These are phyloP conservation scores for Rhinoraja longicauda DNA, from an alignment of 2,797 vertebrate genomes.

Conservation along the genomic window DNA sequence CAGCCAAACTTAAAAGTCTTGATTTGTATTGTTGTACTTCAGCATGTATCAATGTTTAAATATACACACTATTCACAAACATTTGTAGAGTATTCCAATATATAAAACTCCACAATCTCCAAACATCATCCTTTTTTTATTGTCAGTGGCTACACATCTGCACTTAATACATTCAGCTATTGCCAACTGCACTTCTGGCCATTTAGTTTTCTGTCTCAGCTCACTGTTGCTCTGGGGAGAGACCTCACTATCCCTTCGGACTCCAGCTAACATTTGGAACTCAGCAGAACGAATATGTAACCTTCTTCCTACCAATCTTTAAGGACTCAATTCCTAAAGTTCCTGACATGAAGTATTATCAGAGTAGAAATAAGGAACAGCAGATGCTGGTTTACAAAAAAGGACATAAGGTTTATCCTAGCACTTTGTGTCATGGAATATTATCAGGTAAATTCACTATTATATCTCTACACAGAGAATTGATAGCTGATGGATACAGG, in stretches of 20 bases:
- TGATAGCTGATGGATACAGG: conserved; percentile 21
- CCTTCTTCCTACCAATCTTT: conserved; percentile 7
- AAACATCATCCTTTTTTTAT: not conserved
- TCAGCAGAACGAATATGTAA: not conserved
- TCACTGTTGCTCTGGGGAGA: not conserved
- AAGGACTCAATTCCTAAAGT: not conserved
- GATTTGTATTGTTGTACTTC: not conserved
- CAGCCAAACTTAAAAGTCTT: not conserved
- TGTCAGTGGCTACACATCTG: conserved; percentile 5
- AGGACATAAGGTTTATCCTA: too few species aligned
- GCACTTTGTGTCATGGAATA: not conserved
- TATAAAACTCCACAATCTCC: not conserved
- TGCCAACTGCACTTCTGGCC: not conserved
- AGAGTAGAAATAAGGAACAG: not conserved
- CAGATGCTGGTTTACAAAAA: too few species aligned
- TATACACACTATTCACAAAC: not conserved
- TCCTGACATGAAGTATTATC: not conserved
- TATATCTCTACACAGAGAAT: not conserved
- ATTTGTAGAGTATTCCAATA: not conserved
- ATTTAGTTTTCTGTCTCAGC: not conserved
- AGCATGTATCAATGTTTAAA: not conserved
- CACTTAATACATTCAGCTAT: not conserved
- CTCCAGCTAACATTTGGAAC: not conserved
- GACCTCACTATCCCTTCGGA: not conserved
- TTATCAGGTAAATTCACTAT: not conserved